Conservation (phyloP, 1,140 invertebrate genomes). For the Eupristina koningsbergeri region DNA sequence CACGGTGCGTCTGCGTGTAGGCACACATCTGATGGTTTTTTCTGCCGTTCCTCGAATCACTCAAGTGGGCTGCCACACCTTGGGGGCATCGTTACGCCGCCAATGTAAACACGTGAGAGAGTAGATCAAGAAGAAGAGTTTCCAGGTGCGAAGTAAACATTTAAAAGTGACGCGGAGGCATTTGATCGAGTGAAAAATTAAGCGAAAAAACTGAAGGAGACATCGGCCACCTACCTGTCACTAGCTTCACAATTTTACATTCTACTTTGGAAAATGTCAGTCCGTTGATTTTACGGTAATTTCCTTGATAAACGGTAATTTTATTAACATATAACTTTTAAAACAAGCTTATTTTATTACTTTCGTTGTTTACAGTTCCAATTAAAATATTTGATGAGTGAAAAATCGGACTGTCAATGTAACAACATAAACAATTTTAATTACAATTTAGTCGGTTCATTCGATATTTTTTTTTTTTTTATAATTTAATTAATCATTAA, state of each 20-base stretch:
- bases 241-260: background rate
- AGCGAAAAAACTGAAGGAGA: background rate
- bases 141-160: slow-evolving; percentile 13
- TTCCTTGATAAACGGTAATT: background rate
- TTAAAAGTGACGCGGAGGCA: background rate
- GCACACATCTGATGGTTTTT: background rate
- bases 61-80: background rate
- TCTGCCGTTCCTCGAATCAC: background rate
- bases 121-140: slow-evolving; percentile 6
- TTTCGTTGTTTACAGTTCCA: background rate
- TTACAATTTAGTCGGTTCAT: no score
- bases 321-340: background rate
- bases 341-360: background rate
- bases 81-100: slow-evolving; percentile 28
- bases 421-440: no score
- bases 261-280: background rate
- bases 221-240: background rate
- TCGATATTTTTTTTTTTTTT: no score
- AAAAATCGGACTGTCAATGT: no score
- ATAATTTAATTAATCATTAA: no score
- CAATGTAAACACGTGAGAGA: slow-evolving; percentile 17
- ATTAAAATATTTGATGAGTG: background rate
- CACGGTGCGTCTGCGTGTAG: background rate
- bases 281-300: background rate
- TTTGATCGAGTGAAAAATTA: slow-evolving; percentile 30